A percentile compares a stretch with the other conserved stretches of the same genome.
phyloP scores from a whole-genome alignment of 2,888 invertebrate species.

The Nasonia oneida region DNA sequence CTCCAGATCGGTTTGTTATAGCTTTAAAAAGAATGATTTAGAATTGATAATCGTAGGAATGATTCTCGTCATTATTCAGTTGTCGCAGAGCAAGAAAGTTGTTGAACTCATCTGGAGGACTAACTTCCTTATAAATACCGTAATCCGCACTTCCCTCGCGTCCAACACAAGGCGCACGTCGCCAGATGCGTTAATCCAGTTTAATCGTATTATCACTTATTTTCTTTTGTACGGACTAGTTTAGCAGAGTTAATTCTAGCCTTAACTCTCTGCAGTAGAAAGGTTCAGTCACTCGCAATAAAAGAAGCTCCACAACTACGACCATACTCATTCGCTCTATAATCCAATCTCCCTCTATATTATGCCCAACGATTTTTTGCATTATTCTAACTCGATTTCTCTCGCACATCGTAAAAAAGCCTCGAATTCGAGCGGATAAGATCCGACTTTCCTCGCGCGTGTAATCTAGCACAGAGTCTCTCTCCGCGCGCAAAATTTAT shows the following conservation, averaged over 20 bases:
- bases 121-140: slow-evolving; percentile 45
- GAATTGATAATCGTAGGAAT: no score
- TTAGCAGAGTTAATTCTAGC: slow-evolving; percentile 16
- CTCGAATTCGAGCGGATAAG: not conserved
- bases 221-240: slow-evolving; percentile 17
- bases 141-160: slow-evolving; percentile 42
- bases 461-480: not conserved
- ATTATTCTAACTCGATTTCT: not conserved
- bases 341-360: not conserved
- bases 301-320: not conserved
- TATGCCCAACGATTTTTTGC: not conserved
- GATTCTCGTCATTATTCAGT: no score
- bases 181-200: slow-evolving; percentile 26
- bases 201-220: slow-evolving; percentile 48
- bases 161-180: not conserved
- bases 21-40: no score
- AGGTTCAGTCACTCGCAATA: not conserved
- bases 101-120: slow-evolving; percentile 20
- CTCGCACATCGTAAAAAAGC: not conserved
- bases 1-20: not conserved
- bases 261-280: not conserved
- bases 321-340: not conserved
- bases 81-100: not conserved
- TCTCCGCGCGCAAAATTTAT: slow-evolving; percentile 12
- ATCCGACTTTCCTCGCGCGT: not conserved